Evolutionary conservation across 1,140 invertebrate species (phyloP).

Genomic region (Pantala flavescens): DNA sequence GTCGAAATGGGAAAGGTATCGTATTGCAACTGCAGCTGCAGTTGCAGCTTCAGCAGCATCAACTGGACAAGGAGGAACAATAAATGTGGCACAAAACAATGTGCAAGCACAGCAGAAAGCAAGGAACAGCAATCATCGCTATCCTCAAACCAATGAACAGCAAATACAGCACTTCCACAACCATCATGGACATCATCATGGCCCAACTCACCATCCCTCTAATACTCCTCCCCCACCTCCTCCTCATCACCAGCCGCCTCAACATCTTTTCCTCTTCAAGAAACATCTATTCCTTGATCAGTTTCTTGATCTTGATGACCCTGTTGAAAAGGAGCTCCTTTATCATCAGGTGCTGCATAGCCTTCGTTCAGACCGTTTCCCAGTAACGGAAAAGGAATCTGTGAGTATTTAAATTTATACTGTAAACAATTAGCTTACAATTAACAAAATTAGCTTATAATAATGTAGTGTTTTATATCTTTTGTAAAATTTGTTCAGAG

Average conservation of each 20-base stretch:
- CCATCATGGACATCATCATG: constrained; percentile 35
- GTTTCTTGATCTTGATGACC: constrained; percentile 72
- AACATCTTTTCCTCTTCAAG: constrained; percentile 70
- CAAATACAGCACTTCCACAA: constrained; percentile 27
- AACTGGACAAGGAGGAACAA: constrained; percentile 7
- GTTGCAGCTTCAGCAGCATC: constrained; percentile 25
- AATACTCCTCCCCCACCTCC: constrained; percentile 21
- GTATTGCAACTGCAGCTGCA: constrained; percentile 46
- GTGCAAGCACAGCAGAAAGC: background rate
- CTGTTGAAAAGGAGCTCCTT: constrained; percentile 89
- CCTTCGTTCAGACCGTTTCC: constrained; percentile 79
- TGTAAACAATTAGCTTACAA: too few species aligned
- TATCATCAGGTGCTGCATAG: constrained; percentile 90
- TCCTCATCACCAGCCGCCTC: constrained; percentile 29
- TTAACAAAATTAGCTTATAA: too few species aligned
- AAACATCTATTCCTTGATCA: constrained; percentile 86
- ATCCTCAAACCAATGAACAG: background rate
- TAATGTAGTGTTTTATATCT: too few species aligned
- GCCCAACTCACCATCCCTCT: constrained; percentile 21
- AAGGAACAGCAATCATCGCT: constrained; percentile 6
- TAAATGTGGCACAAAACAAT: background rate
- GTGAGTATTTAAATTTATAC: constrained; percentile 51
- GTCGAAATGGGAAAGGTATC: constrained; percentile 87
- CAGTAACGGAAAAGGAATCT: constrained; percentile 83
- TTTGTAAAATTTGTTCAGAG: too few species aligned